A percentile compares a stretch with the other conserved stretches of the same genome.
Evolutionary conservation across 2,113 vertebrate species (phyloP).

Genomic region (Fregata magnificens): DNA sequence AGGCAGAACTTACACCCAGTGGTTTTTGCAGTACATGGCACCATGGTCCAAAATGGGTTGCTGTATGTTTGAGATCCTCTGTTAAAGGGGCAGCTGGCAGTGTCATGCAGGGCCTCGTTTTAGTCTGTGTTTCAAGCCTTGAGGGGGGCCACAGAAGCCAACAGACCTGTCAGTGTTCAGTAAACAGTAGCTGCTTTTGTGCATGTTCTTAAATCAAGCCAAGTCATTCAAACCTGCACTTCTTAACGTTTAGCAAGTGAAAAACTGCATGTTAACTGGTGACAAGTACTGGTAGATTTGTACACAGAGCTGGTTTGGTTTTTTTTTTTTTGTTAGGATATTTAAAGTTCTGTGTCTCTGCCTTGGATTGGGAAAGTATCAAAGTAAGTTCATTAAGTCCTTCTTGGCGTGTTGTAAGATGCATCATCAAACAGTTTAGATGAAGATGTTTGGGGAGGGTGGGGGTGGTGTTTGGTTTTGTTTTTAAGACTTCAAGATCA

Average conservation of each 20-base stretch:
- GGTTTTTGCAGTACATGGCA: not conserved
- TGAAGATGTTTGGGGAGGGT: not conserved
- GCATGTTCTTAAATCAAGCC: not conserved
- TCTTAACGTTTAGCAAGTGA: not conserved
- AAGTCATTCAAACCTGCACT: not conserved
- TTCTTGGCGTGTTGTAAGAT: not conserved
- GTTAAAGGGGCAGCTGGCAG: not conserved
- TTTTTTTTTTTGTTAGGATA: not conserved
- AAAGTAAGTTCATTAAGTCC: not conserved
- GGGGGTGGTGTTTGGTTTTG: not conserved
- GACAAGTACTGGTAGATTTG: not conserved
- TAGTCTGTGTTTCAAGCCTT: not conserved
- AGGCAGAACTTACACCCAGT: not conserved
- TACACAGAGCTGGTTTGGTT: not conserved
- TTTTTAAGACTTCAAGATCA: not conserved
- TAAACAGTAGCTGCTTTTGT: not conserved
- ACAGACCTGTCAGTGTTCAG: not conserved
- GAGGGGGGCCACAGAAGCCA: not conserved
- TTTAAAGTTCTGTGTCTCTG: not conserved
- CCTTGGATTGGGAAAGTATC: not conserved
- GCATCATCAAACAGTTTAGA: not conserved
- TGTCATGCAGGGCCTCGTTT: fast-evolving
- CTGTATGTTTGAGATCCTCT: not conserved
- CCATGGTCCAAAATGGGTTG: not conserved
- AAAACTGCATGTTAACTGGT: not conserved